Conservation (phyloP, 2,113 vertebrate species). For the Vimba vimba region DNA sequence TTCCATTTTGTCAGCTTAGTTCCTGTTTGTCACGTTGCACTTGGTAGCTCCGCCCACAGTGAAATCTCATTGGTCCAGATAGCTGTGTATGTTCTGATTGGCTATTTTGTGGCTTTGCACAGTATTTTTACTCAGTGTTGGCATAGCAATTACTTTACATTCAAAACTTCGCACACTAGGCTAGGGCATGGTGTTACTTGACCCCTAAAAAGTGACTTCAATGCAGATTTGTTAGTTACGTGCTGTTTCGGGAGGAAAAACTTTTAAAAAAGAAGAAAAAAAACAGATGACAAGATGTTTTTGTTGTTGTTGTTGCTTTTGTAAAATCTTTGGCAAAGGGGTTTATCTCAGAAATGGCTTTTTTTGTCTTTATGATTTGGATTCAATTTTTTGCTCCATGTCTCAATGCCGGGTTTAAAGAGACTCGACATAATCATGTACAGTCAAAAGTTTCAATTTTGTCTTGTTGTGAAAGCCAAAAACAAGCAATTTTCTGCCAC, state of each 20-base stretch:
- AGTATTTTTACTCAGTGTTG: conserved; percentile 36
- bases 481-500: conserved; percentile 29
- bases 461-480: not conserved
- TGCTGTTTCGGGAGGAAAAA: conserved; percentile 21
- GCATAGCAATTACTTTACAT: conserved; percentile 8
- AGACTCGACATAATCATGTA: not conserved
- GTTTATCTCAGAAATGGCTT: conserved; percentile 18
- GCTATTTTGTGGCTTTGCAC: not conserved
- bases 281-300: not conserved
- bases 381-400: not conserved
- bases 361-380: not conserved
- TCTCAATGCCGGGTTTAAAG: conserved; percentile 1
- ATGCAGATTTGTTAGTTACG: conserved; percentile 47
- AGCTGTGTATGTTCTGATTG: not conserved
- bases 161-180: not conserved
- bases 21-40: not conserved
- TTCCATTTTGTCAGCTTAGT: not conserved
- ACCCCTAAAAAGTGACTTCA: conserved; percentile 32
- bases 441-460: not conserved
- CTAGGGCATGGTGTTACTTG: conserved; percentile 8
- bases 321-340: conserved; percentile 42
- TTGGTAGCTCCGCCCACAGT: conserved; percentile 8
- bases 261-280: not conserved
- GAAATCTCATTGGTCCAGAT: conserved; percentile 21
- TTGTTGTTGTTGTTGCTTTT: conserved; percentile 27